Base-by-base conservation (phyloP, 53 echinoderm and acorn worm genomes). In the Paelopatides confundens region DNA sequence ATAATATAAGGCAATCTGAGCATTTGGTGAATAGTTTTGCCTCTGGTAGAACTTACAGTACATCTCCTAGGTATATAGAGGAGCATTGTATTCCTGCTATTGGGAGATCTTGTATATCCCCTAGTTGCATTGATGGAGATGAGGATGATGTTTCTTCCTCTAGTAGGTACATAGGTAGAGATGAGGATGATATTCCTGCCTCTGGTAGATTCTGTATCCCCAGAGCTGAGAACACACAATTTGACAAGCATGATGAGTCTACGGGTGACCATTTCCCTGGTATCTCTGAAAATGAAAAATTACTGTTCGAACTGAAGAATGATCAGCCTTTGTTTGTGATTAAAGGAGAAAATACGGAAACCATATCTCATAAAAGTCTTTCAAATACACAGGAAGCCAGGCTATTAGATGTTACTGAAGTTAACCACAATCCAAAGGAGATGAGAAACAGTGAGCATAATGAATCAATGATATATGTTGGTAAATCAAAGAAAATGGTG, bases 401-500 rank as follows among this genome's bases (percentile, higher is more conserved):
- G 4, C 15, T 58, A 58, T 3, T 23, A 18, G 58, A 58, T 21
- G 5, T 58, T 6, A 58, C 31, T 43, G 65, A 51, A 66, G 50
- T 67, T 82, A 48, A 63, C 79, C 13, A 63, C 39, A 1, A 89
- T 67, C 43, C 11, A 10, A 43, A 10, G 8, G 43, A 43, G 12
- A 43, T 8, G 8, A 43, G 43, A 43, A 8, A 43, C 8, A 10
- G 8, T 12, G 9, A 43, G 8, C 43, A 43, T 43, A 43, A 12
- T 43, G 43, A 43, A 43, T 10, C 43, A 62, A 5, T 58, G 64
- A 31, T 62, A 69, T 18, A 43, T 68, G 15, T 69, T 83, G 85
- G 89, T 71, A 85, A 84, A 58, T 26, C 30, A 14, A 50, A 43
- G 64, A 78, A 86, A 49, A 15, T 38, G n/a, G 91, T 90, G 38